Conservation (phyloP, 2,797 vertebrate species). For the Pangasius mekongensis region DNA sequence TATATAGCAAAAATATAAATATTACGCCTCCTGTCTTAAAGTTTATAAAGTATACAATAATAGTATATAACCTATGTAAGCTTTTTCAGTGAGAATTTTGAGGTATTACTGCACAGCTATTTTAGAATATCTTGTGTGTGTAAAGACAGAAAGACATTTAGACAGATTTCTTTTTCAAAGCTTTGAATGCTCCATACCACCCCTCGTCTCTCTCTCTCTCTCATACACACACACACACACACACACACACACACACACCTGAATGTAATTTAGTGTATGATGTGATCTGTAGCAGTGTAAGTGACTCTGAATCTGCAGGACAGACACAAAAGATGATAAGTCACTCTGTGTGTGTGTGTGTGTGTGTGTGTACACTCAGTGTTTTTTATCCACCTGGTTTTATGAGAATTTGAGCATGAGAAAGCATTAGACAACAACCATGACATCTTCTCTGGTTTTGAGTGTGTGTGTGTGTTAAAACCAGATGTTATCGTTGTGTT, state of each 20-base stretch:
- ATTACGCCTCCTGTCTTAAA: neutral
- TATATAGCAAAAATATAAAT: neutral
- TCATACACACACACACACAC: neutral
- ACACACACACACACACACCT: neutral
- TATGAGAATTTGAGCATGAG: neutral
- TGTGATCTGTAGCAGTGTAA: neutral
- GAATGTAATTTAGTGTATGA: neutral
- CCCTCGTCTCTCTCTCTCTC: neutral
- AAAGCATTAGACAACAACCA: constrained; percentile 1
- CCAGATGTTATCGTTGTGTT: neutral
- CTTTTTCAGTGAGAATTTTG: neutral
- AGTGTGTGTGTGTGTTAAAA: neutral
- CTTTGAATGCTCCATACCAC: too few species aligned
- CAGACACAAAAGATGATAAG: constrained; percentile 6
- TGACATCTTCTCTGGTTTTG: neutral
- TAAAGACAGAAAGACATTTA: neutral
- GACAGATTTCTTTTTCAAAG: too few species aligned
- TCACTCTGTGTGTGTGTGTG: constrained; percentile 3
- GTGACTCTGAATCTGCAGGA: neutral
- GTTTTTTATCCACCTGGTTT: neutral
- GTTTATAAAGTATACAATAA: neutral
- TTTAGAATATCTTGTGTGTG: neutral
- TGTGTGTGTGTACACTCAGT: neutral
- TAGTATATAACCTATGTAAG: neutral
- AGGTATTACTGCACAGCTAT: neutral